A percentile compares a stretch with the other conserved stretches of the same genome.
These are phyloP conservation scores for Drosophila nigrodunni DNA, from an alignment of 1,140 invertebrate genomes.

Conservation along the genomic window DNA sequence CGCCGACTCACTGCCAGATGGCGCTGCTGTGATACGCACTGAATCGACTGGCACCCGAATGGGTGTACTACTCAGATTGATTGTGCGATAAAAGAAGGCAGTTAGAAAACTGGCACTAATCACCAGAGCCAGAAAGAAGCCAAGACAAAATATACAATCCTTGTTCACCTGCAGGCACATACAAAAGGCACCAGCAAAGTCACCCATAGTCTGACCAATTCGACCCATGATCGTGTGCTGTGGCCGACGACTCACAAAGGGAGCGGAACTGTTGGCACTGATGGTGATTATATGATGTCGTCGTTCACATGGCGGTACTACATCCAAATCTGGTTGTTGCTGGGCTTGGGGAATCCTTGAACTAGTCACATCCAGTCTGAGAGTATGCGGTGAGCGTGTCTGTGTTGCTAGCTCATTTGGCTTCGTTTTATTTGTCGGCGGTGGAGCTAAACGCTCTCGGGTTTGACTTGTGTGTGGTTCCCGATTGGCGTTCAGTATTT, in stretches of 20 bases:
- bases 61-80: constrained; percentile 47
- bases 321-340: constrained; percentile 15
- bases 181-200: constrained; percentile 69
- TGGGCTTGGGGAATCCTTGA: not conserved
- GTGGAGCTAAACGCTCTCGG: not conserved
- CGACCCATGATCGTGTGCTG: constrained; percentile 23
- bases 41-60: constrained; percentile 5
- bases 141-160: constrained; percentile 79
- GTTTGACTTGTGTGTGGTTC: not conserved
- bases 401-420: constrained; percentile 52
- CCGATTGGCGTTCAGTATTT: not conserved
- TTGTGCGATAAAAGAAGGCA: constrained; percentile 78
- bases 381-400: constrained; percentile 22
- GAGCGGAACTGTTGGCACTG: constrained; percentile 39
- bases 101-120: constrained; percentile 78
- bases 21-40: not conserved
- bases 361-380: not conserved
- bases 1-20: constrained; percentile 15
- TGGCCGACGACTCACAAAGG: not conserved
- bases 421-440: not conserved
- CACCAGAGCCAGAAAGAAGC: constrained; percentile 78
- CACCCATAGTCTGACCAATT: constrained; percentile 42
- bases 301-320: constrained; percentile 50
- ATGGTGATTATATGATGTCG: constrained; percentile 70
- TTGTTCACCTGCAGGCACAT: constrained; percentile 78